Evolutionary conservation across 23 tunicate species (phyloP).

Genomic region (Styela clava): DNA sequence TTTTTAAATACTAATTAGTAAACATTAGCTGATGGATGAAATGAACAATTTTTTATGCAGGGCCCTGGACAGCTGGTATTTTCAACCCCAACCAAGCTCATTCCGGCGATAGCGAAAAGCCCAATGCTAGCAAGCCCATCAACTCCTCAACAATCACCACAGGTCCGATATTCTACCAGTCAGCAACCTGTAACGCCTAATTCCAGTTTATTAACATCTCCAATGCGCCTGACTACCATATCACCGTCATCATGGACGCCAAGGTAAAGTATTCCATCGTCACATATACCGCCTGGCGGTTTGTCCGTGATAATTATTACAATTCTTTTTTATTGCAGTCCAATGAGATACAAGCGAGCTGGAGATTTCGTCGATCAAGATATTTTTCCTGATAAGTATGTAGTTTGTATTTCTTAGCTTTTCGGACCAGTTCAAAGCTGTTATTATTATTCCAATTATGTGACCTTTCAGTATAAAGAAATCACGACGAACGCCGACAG

Average conservation of each 20-base stretch:
- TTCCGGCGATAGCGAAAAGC: background rate
- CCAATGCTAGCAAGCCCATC: constrained; percentile 9
- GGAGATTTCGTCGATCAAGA: constrained; percentile 31
- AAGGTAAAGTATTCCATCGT: no score
- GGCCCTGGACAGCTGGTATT: background rate
- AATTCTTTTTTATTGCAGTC: constrained; percentile 1
- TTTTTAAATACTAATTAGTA: no score
- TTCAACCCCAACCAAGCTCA: background rate
- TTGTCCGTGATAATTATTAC: no score
- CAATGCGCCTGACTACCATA: constrained; percentile 48
- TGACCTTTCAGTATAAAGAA: constrained; percentile 3
- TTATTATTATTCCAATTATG: no score
- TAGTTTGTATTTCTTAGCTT: background rate
- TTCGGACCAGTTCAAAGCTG: background rate
- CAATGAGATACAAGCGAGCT: constrained; percentile 50
- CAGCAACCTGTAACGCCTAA: constrained; percentile 10
- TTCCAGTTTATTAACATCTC: constrained; percentile 29
- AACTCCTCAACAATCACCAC: background rate
- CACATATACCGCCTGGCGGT: no score
- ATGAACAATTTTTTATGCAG: no score
- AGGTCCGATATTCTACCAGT: background rate
- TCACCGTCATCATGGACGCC: constrained; percentile 50
- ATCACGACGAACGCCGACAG: constrained; percentile 50
- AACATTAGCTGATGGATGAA: no score
- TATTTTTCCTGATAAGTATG: constrained; percentile 49